phyloP scores from a whole-genome alignment of 2,888 invertebrate species.

The Harpalus rubripes region DNA sequence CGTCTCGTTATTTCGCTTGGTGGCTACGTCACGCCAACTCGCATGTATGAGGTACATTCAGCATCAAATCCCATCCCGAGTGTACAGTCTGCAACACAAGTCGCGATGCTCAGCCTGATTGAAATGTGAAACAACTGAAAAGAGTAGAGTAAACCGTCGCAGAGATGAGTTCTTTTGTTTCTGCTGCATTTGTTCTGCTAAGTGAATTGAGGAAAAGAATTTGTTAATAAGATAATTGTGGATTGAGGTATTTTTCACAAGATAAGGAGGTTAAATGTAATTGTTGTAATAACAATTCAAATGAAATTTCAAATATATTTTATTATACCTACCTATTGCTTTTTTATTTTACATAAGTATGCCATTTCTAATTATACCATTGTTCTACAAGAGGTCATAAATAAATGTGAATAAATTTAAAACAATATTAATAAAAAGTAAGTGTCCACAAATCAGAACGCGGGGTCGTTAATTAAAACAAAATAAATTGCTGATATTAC shows the following conservation, averaged over 20 bases:
- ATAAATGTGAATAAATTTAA: no score
- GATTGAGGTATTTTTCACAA: neutral
- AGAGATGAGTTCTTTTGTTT: conserved; percentile 27
- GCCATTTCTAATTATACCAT: no score
- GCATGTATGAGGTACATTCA: conserved; percentile 40
- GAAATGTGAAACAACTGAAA: conserved; percentile 23
- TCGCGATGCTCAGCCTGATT: conserved; percentile 1
- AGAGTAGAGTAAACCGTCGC: neutral
- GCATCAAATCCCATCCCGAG: neutral
- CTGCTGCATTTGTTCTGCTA: conserved; percentile 34
- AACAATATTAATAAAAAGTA: no score
- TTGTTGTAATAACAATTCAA: neutral
- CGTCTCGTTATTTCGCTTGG: conserved; percentile 45
- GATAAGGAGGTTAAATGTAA: neutral
- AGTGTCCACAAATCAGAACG: no score
- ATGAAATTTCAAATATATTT: no score
- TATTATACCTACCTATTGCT: no score
- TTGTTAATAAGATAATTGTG: conserved; percentile 4
- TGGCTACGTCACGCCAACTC: conserved; percentile 40
- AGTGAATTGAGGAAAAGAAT: neutral
- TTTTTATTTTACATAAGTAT: no score
- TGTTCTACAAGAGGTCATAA: no score
- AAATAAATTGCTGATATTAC: no score
- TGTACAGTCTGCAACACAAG: neutral
- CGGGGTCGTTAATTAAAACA: no score